Base-by-base conservation (phyloP, 2,797 vertebrate species). In the Ptychobarbus kaznakovi region DNA sequence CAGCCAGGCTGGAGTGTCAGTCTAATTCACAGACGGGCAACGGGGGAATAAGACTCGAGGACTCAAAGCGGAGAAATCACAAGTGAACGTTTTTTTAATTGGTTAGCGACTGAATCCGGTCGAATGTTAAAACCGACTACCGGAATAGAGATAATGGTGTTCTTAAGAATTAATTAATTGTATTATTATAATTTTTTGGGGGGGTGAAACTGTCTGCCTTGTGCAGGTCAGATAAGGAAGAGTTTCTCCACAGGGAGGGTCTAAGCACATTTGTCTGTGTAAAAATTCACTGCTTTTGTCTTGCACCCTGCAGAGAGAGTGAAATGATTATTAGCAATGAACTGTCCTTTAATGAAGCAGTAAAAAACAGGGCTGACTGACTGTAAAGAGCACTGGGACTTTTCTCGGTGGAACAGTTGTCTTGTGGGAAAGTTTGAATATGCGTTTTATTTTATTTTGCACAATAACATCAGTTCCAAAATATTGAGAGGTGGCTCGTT, bases 1-100 rank as follows among this genome's bases (percentile, higher is more conserved):
- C 73, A 86, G 70, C 81, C 76, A 70, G 73, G 72, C 86, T 86
- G 82, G 40, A 74, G 84, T 81, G 73, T 75, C 76, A 75, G 85
- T 77, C 83, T 81, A 75, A 85, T 88, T 68, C 83, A 72, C 58
- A 51, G 83, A 68, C 66, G 58, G 76, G 58, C 82, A 81, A 81
- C 69, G 38, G 80, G 56, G 85, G 83, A 84, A 84, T 80, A 65
- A 16, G 56, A 28, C 58, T 58, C 25, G 35, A 79, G 74, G 11
- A 84, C 65, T 85, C 68, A 7, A 63, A 73, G 83, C 1, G 44
- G 83, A 78, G 66, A 85, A 85, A 79, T 77, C 46, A 77, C 74
- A 56, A 84, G 83, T 58, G 25, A 73, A 51, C 22, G 0, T 38
- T 79, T 80, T 80, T 74, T 40, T 65, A 85, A 85, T 80, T 61